Percentiles rank a stretch among this genome's conserved stretches.
phyloP scores from a whole-genome alignment of 2,797 vertebrate species.

The Gymnothorax javanicus region DNA sequence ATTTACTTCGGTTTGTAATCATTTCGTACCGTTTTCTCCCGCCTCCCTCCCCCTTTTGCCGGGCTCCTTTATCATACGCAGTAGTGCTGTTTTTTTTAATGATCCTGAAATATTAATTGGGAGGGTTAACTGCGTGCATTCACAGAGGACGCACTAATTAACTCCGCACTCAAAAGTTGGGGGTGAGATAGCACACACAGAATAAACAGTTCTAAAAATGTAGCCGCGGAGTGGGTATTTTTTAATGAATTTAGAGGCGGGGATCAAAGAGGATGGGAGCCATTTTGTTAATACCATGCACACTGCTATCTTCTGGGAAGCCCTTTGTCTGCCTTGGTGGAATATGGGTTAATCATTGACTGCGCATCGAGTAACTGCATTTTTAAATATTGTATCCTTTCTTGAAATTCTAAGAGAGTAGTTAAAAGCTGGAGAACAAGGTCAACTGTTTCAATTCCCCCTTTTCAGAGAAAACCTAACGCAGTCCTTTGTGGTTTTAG shows the following conservation, averaged over 20 bases:
- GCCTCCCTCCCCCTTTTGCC: background rate
- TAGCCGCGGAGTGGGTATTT: background rate
- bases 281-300: background rate
- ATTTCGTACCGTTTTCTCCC: background rate
- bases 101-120: slow-evolving; percentile 32
- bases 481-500: background rate
- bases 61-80: slow-evolving; percentile 23
- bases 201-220: background rate
- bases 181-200: background rate
- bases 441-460: background rate
- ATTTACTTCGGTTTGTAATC: slow-evolving; percentile 15
- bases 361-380: background rate
- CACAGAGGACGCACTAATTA: slow-evolving; percentile 22
- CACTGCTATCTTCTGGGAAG: background rate
- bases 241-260: background rate
- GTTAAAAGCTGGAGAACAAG: background rate
- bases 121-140: slow-evolving; percentile 16
- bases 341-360: background rate
- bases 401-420: background rate
- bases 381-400: background rate
- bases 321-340: background rate
- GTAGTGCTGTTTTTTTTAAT: slow-evolving; percentile 25
- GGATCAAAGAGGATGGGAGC: slow-evolving; percentile 3
- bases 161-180: slow-evolving; percentile 18
- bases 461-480: background rate